Percentiles rank a stretch among this genome's conserved stretches.
Evolutionary conservation across 2,113 vertebrate species (phyloP).

Genomic region (Petroica traversi): DNA sequence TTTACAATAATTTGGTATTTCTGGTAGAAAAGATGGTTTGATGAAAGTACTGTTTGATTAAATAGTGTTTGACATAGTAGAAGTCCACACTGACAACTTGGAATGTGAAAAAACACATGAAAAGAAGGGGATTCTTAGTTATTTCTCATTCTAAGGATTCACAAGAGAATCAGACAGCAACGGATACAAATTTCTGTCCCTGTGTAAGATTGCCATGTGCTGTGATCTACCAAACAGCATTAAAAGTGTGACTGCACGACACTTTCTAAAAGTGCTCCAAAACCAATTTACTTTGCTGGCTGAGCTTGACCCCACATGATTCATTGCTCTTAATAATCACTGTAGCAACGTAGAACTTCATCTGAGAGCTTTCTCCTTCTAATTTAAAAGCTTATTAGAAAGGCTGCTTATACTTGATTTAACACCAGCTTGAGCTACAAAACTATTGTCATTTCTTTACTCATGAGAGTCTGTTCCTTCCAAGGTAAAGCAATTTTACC

Average conservation of each 20-base stretch:
- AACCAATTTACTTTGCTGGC: background rate
- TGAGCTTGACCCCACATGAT: background rate
- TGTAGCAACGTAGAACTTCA: slow-evolving; percentile 50
- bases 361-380: slow-evolving; percentile 33
- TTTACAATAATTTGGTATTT: background rate
- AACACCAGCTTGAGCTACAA: slow-evolving; percentile 23
- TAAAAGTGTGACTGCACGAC: background rate
- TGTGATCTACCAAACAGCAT: background rate
- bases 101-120: background rate
- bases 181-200: background rate
- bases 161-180: background rate
- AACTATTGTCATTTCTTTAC: slow-evolving; percentile 1
- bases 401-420: slow-evolving; percentile 58
- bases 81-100: background rate
- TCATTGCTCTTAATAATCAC: slow-evolving; percentile 49
- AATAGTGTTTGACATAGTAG: background rate
- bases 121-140: background rate
- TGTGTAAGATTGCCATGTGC: background rate
- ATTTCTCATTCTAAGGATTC: background rate
- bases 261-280: background rate
- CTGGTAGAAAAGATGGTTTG: background rate
- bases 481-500: slow-evolving; percentile 28
- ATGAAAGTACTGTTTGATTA: background rate
- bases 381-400: slow-evolving; percentile 68
- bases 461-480: too few relatives aligned